A percentile compares a stretch with the other conserved stretches of the same genome.
phyloP scores from a whole-genome alignment of 1,140 invertebrate species.

The Eueides isabella region DNA sequence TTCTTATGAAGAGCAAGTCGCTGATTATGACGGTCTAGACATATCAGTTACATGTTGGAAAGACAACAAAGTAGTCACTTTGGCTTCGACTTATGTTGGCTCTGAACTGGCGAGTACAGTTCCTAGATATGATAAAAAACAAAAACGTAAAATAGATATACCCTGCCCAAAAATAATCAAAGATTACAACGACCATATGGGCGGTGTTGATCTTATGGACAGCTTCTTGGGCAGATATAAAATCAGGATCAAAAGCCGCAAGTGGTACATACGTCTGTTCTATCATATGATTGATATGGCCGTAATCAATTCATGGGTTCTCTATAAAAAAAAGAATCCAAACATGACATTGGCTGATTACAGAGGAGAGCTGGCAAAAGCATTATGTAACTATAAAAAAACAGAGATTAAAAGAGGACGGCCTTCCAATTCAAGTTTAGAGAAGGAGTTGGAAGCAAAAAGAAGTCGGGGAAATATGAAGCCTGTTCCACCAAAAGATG shows the following conservation, averaged over 20 bases:
- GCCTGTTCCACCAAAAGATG: conserved; percentile 34
- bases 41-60: conserved; percentile 44
- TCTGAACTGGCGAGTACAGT: conserved; percentile 27
- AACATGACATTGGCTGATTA: conserved; percentile 43
- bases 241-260: conserved; percentile 66
- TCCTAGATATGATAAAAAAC: conserved; percentile 49
- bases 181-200: conserved; percentile 80
- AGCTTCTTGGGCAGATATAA: too few relatives aligned
- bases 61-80: conserved; percentile 37
- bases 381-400: conserved; percentile 40
- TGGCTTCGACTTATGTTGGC: conserved; percentile 41
- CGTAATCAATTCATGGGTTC: conserved; percentile 38
- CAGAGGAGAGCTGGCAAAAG: conserved; percentile 38
- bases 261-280: conserved; percentile 74
- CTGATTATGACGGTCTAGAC: conserved; percentile 42
- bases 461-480: conserved; percentile 30
- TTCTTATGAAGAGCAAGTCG: conserved; percentile 41
- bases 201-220: conserved; percentile 72
- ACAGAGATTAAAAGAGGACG: conserved; percentile 43
- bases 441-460: conserved; percentile 37
- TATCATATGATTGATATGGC: conserved; percentile 44
- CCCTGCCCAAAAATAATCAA: conserved; percentile 74
- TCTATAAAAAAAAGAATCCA: conserved; percentile 40
- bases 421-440: conserved; percentile 34
- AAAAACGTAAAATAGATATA: conserved; percentile 64